Evolutionary conservation across 2,113 vertebrate species (phyloP), one percentile per base, ranked within the genome.

Genomic region (Hippopotamus amphibius): DNA sequence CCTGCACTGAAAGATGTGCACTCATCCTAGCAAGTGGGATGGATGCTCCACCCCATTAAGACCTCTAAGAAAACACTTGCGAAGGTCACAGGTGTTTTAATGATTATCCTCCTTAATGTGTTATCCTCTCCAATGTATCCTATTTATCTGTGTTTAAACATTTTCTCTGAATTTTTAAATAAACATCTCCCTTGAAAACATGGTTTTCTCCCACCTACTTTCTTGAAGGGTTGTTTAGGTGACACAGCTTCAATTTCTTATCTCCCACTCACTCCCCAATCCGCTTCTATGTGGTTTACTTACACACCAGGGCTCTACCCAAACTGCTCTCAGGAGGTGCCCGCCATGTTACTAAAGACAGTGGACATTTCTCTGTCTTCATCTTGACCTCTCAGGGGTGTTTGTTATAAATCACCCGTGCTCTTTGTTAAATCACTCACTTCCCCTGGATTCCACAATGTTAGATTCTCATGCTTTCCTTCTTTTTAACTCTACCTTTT

Each of bases 101-200:
- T 37, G 37, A 37, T 37, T 37, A 37, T 37, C 37, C 37, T 37
- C 37, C 37, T 37, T 37, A 37, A 37, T 37, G 37, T 37, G 37
- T 37, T 85, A 46, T 80, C 26, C 37, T 96, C 48, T 89, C 57
- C 30, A 61, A 1, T 43, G 37, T n/a, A 79, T 57, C 3, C 55
- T 33, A 61, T 41, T 33, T 50, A 61, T 28, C 79, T 48, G 13
- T 61, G 17, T 80, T 69, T 50, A 71, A 77, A 65, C 66, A 94
- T 94, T 86, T 46, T 76, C 50, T 76, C 16, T 55, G 19, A 19
- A 37, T 76, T 83, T 95, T 89, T 10, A 86, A 82, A 89, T 66
- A 74, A 90, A 50, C 14, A 3, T 81, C 61, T 79, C 21, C 28
- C 24, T 79, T 88, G 71, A 69, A 92, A 94, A 50, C 55, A 68